phyloP scores from a whole-genome alignment of 2,113 vertebrate species.

The Ochotona princeps region DNA sequence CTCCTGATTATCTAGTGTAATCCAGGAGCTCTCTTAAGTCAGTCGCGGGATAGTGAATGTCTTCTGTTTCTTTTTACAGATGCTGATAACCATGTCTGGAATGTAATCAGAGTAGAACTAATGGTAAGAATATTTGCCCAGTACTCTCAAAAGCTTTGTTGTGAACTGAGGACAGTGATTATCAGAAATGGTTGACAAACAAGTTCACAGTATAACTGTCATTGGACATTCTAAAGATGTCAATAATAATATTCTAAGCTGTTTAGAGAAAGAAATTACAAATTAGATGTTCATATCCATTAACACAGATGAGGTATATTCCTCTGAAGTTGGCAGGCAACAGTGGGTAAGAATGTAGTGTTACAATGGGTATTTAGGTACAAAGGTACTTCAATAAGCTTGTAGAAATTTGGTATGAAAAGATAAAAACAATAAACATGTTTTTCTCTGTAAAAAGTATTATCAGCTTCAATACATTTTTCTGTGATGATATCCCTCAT shows the following conservation, averaged over 20 bases:
- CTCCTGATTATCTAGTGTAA: background rate
- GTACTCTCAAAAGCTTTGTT: background rate
- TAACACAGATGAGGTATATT: background rate
- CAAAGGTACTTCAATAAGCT: too few species aligned
- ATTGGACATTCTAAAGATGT: background rate
- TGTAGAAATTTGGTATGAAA: too few species aligned
- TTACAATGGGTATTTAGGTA: background rate
- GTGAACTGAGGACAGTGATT: background rate
- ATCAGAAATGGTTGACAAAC: background rate
- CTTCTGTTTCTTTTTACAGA: rapidly evolving
- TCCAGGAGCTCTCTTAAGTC: background rate
- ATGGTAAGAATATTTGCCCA: background rate
- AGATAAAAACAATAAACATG: too few species aligned
- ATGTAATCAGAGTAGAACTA: background rate
- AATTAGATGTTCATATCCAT: background rate
- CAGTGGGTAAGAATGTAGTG: background rate
- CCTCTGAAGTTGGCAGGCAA: background rate
- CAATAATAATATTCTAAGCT: background rate
- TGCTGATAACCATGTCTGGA: background rate
- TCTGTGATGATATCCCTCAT: too few species aligned
- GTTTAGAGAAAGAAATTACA: background rate
- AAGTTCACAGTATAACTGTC: background rate
- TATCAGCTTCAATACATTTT: too few species aligned
- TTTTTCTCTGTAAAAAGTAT: too few species aligned
- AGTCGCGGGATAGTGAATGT: rapidly evolving